These are phyloP conservation scores for Alectura lathami DNA, from an alignment of 2,113 vertebrate genomes.

Conservation along the genomic window DNA sequence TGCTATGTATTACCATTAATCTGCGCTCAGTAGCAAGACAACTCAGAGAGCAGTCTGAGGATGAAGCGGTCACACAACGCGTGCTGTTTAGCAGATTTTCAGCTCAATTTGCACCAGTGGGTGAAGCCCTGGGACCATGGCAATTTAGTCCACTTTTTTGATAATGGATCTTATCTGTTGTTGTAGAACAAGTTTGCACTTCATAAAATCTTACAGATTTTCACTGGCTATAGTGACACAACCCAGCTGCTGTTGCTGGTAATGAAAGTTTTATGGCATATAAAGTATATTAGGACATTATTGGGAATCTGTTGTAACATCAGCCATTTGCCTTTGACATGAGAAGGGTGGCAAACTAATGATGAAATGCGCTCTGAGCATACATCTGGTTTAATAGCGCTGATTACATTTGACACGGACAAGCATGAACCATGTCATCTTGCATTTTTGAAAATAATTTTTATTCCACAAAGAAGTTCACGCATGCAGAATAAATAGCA, in stretches of 20 bases:
- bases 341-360: slow-evolving; percentile 24
- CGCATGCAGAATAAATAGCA: slow-evolving; percentile 70
- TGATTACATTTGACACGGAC: slow-evolving; percentile 48
- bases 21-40: not conserved
- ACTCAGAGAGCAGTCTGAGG: not conserved
- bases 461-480: slow-evolving; percentile 70
- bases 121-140: not conserved
- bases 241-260: not conserved
- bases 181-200: not conserved
- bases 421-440: slow-evolving; percentile 49
- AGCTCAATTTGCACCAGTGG: not conserved
- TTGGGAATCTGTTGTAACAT: not conserved
- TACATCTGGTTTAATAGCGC: slow-evolving; percentile 39
- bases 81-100: not conserved
- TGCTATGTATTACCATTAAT: not conserved
- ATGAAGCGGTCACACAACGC: not conserved
- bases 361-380: not conserved
- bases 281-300: not conserved
- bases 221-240: not conserved
- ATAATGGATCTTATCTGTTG: not conserved
- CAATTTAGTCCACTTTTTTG: not conserved
- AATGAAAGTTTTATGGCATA: slow-evolving; percentile 18
- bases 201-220: not conserved
- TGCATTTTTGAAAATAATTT: slow-evolving; percentile 69
- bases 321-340: slow-evolving; percentile 33